Percentiles rank a stretch among this genome's conserved stretches.
Evolutionary conservation across 2,888 invertebrate species (phyloP).

Genomic region (Tridacna crocea): DNA sequence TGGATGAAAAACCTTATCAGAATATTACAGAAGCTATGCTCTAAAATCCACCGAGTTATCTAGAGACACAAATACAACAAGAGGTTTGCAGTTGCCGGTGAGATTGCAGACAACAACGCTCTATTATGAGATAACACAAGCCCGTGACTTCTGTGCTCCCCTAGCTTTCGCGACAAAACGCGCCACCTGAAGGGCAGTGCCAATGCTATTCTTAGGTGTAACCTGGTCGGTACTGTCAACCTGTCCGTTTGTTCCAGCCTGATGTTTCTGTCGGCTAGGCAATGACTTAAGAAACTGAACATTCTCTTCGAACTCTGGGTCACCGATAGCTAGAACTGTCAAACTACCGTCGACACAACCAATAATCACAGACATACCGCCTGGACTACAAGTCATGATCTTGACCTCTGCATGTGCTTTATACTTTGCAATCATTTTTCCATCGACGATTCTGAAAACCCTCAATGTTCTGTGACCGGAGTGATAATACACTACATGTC

Average conservation of each 20-base stretch:
- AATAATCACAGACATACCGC: conserved; percentile 87
- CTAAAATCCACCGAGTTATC: no score
- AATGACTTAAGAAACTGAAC: conserved; percentile 75
- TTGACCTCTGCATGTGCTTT: conserved; percentile 82
- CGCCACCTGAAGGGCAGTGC: conserved; percentile 80
- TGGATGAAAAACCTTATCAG: no score
- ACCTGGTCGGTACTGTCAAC: conserved; percentile 67
- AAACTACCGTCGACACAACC: conserved; percentile 97
- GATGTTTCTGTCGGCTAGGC: conserved; percentile 73
- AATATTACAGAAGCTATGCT: no score
- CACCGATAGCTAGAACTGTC: conserved; percentile 93
- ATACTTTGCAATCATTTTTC: conserved; percentile 95
- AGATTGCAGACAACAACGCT: not conserved
- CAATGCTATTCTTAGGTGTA: conserved; percentile 74
- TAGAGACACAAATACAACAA: no score
- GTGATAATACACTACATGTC: conserved; percentile 98
- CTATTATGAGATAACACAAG: conserved; percentile 76
- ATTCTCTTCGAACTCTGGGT: conserved; percentile 84
- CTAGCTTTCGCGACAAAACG: conserved; percentile 81
- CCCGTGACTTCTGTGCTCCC: conserved; percentile 78
- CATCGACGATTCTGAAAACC: conserved; percentile 95
- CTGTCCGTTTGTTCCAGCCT: conserved; percentile 52
- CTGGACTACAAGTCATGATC: conserved; percentile 78
- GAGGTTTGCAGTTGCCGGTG: not conserved
- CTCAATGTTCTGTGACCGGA: conserved; percentile 97